Base-by-base conservation (phyloP, 2,888 invertebrate species). In the Synergus umbraculus region DNA sequence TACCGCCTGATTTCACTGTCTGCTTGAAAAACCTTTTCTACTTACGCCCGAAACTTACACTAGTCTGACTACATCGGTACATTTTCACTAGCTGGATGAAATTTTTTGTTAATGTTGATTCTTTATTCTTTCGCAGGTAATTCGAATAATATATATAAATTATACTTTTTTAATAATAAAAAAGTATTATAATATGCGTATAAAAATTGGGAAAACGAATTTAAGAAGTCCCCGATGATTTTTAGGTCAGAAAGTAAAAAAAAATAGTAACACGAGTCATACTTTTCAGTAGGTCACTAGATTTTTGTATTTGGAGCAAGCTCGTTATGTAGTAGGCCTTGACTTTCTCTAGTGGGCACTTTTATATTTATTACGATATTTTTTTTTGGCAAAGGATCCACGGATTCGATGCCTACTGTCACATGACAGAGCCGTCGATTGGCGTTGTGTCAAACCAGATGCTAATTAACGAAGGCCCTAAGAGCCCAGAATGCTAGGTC, bases 371-470 rank as follows among this genome's bases (percentile, higher is more conserved):
- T 65, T 43, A 43, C 8, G 18, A 43, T 43, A 60, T 60, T 60
- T 22, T 60, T 46, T 69, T 15, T 73, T 73, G 54, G 37, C 73
- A 73, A 49, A 37, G 15, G 69, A 49, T 29, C 29, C 46, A 29
- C 29, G 13, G 7, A 67, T 67, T 67, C 12, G 43, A 67, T 46
- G 46, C 22, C 29, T 69, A 44, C 67, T 46, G 13, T 46, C 37
- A 73, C 60, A 22, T 60, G 22, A 12, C 22, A 60, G 22, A 22
- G 0, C 60, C 22, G n/a, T 60, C 37, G 69, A 69, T 73, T 73
- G 73, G 73, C 54, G 43, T n/a, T 65, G 65, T 43, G 18, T n/a
- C 65, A 65, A 73, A 69, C 46, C 49, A 69, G 22, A 49, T 69
- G 29, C 69, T 69, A 69, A 73, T 73, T 54, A 73, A 29, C 10